Conservation (phyloP, 2,888 invertebrate species). For the Machimus rusticus region DNA sequence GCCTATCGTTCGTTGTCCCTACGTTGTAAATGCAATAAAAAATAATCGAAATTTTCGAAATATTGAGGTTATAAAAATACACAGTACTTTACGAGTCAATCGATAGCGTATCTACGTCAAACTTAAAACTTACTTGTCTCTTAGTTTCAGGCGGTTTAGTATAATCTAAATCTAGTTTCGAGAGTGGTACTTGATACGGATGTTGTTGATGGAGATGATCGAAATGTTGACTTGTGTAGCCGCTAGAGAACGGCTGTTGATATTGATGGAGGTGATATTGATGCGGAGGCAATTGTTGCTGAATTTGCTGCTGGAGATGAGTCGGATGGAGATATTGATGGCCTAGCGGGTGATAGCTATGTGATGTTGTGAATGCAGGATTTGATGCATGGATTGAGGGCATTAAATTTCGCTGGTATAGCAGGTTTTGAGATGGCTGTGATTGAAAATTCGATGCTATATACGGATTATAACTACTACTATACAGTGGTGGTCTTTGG, state of each 20-base stretch:
- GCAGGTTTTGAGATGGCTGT: constrained; percentile 42
- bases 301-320: constrained; percentile 52
- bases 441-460: constrained; percentile 33
- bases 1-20: constrained; percentile 30
- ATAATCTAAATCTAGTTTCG: constrained; percentile 65
- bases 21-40: constrained; percentile 32
- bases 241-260: constrained; percentile 59
- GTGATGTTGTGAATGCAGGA: constrained; percentile 53
- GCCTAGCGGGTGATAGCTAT: constrained; percentile 53
- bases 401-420: constrained; percentile 43
- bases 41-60: constrained; percentile 22
- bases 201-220: constrained; percentile 52
- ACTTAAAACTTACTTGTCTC: constrained; percentile 66
- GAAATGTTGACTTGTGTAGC: constrained; percentile 53
- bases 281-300: constrained; percentile 57
- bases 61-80: constrained; percentile 27
- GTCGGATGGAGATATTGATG: constrained; percentile 51
- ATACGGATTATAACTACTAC: constrained; percentile 43
- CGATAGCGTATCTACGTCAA: constrained; percentile 65
- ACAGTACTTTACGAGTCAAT: constrained; percentile 60
- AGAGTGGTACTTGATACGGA: constrained; percentile 57
- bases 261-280: constrained; percentile 48
- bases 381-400: constrained; percentile 49
- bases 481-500: constrained; percentile 43
- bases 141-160: constrained; percentile 63